phyloP scores from a whole-genome alignment of 2,888 invertebrate genomes.

The Pachydiplax longipennis region DNA sequence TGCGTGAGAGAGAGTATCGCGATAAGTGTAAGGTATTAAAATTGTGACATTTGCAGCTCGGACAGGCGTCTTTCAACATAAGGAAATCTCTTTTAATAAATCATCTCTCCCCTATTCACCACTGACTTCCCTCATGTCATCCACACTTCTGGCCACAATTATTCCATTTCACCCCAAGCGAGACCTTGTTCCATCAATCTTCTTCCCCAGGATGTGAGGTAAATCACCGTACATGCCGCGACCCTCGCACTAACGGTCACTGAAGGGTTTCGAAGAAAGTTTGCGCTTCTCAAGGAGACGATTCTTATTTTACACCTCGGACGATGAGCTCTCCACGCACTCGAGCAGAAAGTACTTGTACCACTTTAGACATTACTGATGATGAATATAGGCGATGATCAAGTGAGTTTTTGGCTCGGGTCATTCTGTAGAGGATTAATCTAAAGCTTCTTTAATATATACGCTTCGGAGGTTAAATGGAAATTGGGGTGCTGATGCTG shows the following conservation, averaged over 20 bases:
- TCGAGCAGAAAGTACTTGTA: neutral
- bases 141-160: neutral
- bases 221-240: constrained; percentile 12
- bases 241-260: neutral
- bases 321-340: neutral
- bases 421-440: too few species aligned
- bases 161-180: neutral
- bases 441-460: too few species aligned
- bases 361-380: too few species aligned
- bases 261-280: neutral
- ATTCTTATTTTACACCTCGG: neutral
- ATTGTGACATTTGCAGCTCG: too few species aligned
- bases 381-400: too few species aligned
- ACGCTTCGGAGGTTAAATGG: too few species aligned
- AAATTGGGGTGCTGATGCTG: too few species aligned
- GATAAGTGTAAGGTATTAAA: too few species aligned
- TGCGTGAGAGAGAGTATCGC: too few species aligned
- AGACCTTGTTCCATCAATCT: neutral
- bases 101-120: neutral
- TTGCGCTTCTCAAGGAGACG: neutral
- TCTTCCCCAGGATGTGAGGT: neutral
- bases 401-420: too few species aligned
- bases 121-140: neutral
- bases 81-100: neutral
- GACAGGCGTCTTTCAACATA: too few species aligned